phyloP scores from a whole-genome alignment of 2,888 invertebrate genomes.

The Troides aeacus region DNA sequence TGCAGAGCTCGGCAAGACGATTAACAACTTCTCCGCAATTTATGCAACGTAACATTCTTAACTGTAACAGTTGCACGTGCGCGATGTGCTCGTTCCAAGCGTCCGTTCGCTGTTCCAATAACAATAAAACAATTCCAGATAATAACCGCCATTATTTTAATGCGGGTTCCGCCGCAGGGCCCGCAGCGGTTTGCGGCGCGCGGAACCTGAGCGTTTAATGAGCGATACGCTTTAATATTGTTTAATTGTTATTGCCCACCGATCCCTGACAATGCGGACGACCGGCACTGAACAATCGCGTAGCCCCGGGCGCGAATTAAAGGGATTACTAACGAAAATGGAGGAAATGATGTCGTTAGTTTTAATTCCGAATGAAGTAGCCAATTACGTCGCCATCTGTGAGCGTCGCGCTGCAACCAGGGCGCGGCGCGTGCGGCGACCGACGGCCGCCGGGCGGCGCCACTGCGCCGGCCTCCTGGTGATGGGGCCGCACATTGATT shows the following conservation, averaged over 20 bases:
- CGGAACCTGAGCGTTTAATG: slow-evolving; percentile 41
- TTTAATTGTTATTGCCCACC: slow-evolving; percentile 52
- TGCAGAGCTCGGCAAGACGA: too few relatives aligned
- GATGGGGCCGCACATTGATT: too few relatives aligned
- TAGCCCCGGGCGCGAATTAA: slow-evolving; percentile 39
- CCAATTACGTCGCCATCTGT: slow-evolving; percentile 62
- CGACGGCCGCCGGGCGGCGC: slow-evolving; percentile 44
- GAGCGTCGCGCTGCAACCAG: slow-evolving; percentile 42
- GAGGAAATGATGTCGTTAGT: slow-evolving; percentile 39
- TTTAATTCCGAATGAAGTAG: slow-evolving; percentile 52
- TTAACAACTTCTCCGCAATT: not conserved
- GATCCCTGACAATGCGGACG: slow-evolving; percentile 45
- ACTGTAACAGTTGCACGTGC: slow-evolving; percentile 10
- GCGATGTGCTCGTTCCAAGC: slow-evolving; percentile 25
- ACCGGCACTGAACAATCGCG: slow-evolving; percentile 39
- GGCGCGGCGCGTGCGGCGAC: slow-evolving; percentile 13
- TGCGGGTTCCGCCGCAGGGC: slow-evolving; percentile 48
- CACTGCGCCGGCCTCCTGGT: slow-evolving; percentile 32
- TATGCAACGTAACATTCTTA: slow-evolving; percentile 3
- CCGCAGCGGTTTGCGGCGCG: slow-evolving; percentile 32
- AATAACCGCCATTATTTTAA: slow-evolving; percentile 48
- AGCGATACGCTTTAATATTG: slow-evolving; percentile 50
- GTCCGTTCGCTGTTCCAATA: slow-evolving; percentile 37
- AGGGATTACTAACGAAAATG: slow-evolving; percentile 58
- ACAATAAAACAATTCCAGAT: slow-evolving; percentile 39